Conservation (phyloP, 2,888 invertebrate species). For the Cantharis flavilabris region DNA sequence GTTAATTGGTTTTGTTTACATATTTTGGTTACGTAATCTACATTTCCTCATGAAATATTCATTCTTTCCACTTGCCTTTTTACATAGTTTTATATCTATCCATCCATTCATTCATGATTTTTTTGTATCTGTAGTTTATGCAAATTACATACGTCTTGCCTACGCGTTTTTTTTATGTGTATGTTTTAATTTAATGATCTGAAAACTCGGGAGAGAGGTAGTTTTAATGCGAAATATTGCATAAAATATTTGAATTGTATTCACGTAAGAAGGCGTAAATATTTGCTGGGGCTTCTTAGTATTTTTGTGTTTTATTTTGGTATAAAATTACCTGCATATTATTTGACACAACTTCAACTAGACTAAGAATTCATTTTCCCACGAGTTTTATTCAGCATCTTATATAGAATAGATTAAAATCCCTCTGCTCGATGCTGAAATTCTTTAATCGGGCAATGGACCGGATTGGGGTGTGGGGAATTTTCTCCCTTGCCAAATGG, state of each 20-base stretch:
- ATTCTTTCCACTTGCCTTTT: neutral
- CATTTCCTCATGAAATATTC: neutral
- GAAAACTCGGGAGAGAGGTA: neutral
- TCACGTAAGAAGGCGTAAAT: neutral
- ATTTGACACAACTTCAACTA: neutral
- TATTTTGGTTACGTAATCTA: neutral
- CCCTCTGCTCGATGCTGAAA: neutral
- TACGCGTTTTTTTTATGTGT: neutral
- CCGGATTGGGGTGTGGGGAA: constrained; percentile 12
- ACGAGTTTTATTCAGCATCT: constrained; percentile 16
- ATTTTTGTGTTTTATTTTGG: neutral
- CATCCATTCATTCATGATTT: neutral
- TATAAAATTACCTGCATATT: neutral
- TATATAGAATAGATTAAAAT: neutral
- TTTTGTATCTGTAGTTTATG: neutral
- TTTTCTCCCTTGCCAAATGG: constrained; percentile 3
- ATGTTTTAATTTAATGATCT: neutral
- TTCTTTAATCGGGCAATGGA: constrained; percentile 13
- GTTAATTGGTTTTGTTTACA: neutral
- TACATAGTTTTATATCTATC: neutral
- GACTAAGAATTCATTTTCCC: constrained; percentile 11
- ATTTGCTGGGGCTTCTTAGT: neutral
- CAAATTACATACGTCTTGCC: neutral
- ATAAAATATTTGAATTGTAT: neutral
- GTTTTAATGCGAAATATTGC: neutral